These are phyloP conservation scores for Zenarchopterus dispar DNA, from an alignment of 2,797 vertebrate species.

Conservation along the genomic window DNA sequence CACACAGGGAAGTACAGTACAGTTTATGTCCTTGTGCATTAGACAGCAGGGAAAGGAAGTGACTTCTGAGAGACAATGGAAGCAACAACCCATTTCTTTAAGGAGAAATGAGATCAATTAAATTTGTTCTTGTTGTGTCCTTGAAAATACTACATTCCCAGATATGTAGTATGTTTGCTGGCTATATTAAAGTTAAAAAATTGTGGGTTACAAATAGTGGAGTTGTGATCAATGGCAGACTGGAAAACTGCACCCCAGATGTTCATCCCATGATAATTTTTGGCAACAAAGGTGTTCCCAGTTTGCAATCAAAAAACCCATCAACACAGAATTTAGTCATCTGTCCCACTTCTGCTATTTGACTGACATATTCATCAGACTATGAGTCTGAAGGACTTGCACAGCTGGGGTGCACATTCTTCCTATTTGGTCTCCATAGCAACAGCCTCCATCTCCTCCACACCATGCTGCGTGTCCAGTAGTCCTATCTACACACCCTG, in stretches of 20 bases:
- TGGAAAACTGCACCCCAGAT: neutral
- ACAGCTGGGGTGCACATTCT: constrained; percentile 37
- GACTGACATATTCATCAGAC: constrained; percentile 16
- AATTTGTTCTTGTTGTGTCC: no score
- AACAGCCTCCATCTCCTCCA: constrained; percentile 65
- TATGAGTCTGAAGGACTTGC: constrained; percentile 48
- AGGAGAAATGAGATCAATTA: no score
- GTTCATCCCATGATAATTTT: neutral
- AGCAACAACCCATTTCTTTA: no score
- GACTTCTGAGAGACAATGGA: no score
- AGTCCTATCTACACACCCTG: constrained; percentile 51
- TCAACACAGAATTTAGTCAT: constrained; percentile 5
- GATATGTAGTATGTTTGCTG: no score
- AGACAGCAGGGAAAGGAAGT: neutral
- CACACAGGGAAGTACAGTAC: constrained; percentile 33
- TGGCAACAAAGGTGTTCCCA: neutral
- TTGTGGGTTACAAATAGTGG: no score
- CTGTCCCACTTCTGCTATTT: constrained; percentile 20
- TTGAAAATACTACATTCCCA: no score
- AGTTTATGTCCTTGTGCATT: constrained; percentile 10
- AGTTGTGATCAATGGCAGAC: no score
- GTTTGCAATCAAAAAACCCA: neutral
- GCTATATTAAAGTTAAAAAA: no score
- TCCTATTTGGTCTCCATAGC: constrained; percentile 64
- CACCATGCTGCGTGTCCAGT: constrained; percentile 57